A percentile compares a stretch with the other conserved stretches of the same genome.
Evolutionary conservation across 2,113 vertebrate genomes (phyloP).

Genomic region (Heloderma charlesbogerti): DNA sequence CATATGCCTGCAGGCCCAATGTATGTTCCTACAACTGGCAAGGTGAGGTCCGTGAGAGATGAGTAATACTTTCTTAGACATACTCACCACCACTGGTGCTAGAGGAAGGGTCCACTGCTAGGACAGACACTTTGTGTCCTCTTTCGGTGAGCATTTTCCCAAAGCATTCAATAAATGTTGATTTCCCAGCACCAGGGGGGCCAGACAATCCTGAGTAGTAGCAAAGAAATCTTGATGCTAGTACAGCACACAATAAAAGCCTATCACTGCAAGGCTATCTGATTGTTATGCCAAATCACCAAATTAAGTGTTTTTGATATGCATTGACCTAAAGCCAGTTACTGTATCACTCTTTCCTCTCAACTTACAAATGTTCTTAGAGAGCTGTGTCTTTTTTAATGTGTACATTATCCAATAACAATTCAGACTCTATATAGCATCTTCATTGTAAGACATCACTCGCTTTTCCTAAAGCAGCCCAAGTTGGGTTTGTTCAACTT

Average conservation of each 20-base stretch:
- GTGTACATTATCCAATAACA: background rate
- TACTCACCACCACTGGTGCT: conserved; percentile 94
- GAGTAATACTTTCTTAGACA: background rate
- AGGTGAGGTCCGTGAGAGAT: background rate
- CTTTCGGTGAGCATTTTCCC: conserved; percentile 94
- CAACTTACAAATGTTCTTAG: background rate
- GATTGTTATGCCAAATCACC: background rate
- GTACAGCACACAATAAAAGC: conserved; percentile 23
- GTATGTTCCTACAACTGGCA: background rate
- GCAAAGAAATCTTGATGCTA: conserved; percentile 32
- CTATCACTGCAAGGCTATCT: background rate
- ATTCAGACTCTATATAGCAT: background rate
- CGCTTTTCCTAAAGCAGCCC: background rate
- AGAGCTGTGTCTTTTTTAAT: background rate
- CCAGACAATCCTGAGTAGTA: conserved; percentile 88
- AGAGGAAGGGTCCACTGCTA: conserved; percentile 97
- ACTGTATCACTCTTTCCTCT: background rate
- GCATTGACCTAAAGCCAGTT: background rate
- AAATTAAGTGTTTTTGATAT: background rate
- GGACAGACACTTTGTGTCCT: conserved; percentile 91
- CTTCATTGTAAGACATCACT: background rate
- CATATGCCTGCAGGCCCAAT: background rate
- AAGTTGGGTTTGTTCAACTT: background rate
- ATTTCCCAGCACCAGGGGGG: conserved; percentile 97
- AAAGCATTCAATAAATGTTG: conserved; percentile 95